Conservation (phyloP, 2,113 vertebrate species). For the Chamaea fasciata region DNA sequence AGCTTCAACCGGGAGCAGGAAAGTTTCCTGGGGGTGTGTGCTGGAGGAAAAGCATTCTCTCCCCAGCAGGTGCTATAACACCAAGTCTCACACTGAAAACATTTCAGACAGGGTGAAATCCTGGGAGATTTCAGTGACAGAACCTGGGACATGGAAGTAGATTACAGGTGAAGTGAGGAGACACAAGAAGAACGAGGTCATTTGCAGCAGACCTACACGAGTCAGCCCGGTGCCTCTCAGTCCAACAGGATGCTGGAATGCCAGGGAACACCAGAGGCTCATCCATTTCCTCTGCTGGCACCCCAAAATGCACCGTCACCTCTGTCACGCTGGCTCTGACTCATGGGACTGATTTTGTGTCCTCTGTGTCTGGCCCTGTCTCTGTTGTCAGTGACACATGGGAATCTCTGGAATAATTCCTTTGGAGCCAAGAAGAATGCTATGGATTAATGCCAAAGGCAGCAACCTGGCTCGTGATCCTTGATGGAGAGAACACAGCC, state of each 20-base stretch:
- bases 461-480: background rate
- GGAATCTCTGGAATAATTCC: background rate
- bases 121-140: background rate
- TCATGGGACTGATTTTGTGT: background rate
- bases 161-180: background rate
- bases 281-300: background rate
- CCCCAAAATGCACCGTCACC: background rate
- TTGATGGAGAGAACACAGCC: background rate
- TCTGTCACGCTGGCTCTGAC: background rate
- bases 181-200: accelerated
- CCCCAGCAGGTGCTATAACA: background rate
- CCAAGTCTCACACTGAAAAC: background rate
- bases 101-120: background rate
- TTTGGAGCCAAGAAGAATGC: background rate
- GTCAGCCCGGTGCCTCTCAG: background rate
- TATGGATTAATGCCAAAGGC: background rate
- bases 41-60: background rate
- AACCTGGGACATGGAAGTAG: background rate
- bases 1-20: background rate
- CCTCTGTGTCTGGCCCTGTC: background rate
- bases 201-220: background rate
- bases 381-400: background rate
- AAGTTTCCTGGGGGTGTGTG: background rate
- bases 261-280: background rate
- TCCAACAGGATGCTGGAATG: accelerated